Evolutionary conservation across 1,140 invertebrate species (phyloP).

Genomic region (Drosophila persimilis): DNA sequence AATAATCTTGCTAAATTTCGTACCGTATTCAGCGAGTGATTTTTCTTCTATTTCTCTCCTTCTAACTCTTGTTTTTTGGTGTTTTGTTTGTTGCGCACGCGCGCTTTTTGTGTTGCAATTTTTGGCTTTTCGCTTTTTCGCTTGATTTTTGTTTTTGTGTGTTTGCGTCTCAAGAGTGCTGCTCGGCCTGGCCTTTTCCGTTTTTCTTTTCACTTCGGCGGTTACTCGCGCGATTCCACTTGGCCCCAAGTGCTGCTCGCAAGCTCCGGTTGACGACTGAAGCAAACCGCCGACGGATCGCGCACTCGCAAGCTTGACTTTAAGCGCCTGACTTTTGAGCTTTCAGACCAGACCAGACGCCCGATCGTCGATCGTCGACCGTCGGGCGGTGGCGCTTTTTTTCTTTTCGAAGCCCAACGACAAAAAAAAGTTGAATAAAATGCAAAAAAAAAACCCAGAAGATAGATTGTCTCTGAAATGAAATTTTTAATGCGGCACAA

Average conservation of each 20-base stretch:
- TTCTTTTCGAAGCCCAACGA: slow-evolving; percentile 15
- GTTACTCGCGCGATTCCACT: slow-evolving; percentile 54
- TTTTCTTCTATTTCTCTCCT: slow-evolving; percentile 38
- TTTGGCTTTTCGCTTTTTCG: slow-evolving; percentile 39
- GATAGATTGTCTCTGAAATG: slow-evolving; percentile 55
- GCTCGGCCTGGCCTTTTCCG: slow-evolving; percentile 32
- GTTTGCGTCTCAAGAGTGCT: slow-evolving; percentile 33
- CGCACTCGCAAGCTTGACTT: slow-evolving; percentile 65
- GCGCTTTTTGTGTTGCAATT: slow-evolving; percentile 69
- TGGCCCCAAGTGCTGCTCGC: slow-evolving; percentile 69
- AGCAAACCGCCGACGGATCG: slow-evolving; percentile 37
- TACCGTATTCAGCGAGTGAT: slow-evolving; percentile 17
- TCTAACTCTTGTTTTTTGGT: slow-evolving; percentile 56
- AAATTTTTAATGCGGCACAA: slow-evolving; percentile 56
- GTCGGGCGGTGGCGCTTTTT: slow-evolving; percentile 23
- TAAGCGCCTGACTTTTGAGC: slow-evolving; percentile 6
- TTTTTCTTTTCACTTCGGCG: slow-evolving; percentile 35
- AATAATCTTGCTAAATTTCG: slow-evolving; percentile 2
- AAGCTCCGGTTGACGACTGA: slow-evolving; percentile 77
- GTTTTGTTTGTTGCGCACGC: slow-evolving; percentile 54
- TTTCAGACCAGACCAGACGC: too few relatives aligned
- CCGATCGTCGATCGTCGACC: too few relatives aligned
- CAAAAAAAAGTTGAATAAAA: slow-evolving; percentile 50
- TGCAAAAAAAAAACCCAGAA: slow-evolving; percentile 21
- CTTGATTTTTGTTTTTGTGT: slow-evolving; percentile 44